These are phyloP conservation scores for Ferrisia virgata DNA, from an alignment of 2,888 invertebrate species.

Conservation along the genomic window DNA sequence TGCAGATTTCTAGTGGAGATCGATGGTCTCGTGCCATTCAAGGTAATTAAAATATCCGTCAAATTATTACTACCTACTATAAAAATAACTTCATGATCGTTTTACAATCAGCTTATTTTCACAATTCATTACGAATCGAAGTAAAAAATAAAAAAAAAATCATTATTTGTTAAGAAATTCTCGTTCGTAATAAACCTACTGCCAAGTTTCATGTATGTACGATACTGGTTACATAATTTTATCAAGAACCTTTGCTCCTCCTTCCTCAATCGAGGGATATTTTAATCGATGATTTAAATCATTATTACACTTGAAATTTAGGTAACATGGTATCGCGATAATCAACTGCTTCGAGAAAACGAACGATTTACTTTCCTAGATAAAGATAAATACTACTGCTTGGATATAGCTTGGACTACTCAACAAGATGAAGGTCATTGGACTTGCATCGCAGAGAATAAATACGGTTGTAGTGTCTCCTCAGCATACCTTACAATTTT, in stretches of 20 bases:
- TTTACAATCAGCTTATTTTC: background rate
- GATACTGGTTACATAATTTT: background rate
- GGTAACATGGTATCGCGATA: slow-evolving; percentile 87
- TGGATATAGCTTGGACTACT: slow-evolving; percentile 77
- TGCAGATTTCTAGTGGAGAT: slow-evolving; percentile 82
- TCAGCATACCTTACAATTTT: slow-evolving; percentile 35
- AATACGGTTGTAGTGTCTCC: slow-evolving; percentile 57
- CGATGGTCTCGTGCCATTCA: slow-evolving; percentile 71
- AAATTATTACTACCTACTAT: no score
- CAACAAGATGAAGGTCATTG: slow-evolving; percentile 80
- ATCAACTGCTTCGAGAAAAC: slow-evolving; percentile 68
- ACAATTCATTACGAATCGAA: background rate
- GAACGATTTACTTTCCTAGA: slow-evolving; percentile 73
- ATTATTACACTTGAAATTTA: slow-evolving; percentile 53
- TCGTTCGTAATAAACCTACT: background rate
- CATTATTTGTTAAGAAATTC: background rate
- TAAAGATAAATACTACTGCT: slow-evolving; percentile 82
- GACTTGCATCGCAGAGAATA: slow-evolving; percentile 79
- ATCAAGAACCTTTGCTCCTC: background rate
- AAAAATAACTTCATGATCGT: background rate
- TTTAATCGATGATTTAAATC: background rate
- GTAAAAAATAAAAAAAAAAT: background rate
- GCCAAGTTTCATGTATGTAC: background rate
- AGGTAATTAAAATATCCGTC: slow-evolving; percentile 58
- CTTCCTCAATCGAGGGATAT: background rate